Evolutionary conservation across 2,797 vertebrate genomes (phyloP).

Genomic region (Hydrophis major): DNA sequence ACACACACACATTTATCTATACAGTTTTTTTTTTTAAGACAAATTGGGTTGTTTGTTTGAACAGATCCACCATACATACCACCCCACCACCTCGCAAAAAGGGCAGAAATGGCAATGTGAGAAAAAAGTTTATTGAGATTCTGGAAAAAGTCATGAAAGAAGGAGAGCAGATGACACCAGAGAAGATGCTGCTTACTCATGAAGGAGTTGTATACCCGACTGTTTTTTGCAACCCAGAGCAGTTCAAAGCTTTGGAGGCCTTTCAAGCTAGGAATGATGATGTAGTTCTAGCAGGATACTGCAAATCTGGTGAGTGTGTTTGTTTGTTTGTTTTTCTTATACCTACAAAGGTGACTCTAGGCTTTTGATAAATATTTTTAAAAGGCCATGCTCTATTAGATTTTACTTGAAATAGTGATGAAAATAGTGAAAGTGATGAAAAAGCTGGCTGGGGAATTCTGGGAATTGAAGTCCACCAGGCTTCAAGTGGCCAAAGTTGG

Average conservation of each 20-base stretch:
- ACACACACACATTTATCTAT: too few relatives aligned
- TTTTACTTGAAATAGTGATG: neutral
- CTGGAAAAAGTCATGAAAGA: conserved; percentile 30
- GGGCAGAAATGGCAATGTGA: conserved; percentile 29
- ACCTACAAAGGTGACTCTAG: neutral
- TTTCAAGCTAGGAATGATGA: conserved; percentile 67
- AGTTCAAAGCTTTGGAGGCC: conserved; percentile 65
- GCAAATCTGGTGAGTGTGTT: conserved; percentile 72
- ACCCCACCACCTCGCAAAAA: too few relatives aligned
- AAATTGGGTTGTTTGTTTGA: neutral
- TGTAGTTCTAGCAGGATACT: conserved; percentile 74
- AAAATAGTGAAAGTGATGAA: too few relatives aligned
- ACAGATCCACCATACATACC: neutral
- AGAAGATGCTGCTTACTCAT: conserved; percentile 70
- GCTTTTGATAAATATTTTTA: neutral
- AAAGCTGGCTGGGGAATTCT: too few relatives aligned
- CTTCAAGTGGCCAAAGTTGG: too few relatives aligned
- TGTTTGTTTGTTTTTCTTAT: neutral
- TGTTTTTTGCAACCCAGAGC: conserved; percentile 58
- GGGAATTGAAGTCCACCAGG: too few relatives aligned
- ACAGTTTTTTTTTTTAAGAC: neutral
- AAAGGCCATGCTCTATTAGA: too few relatives aligned
- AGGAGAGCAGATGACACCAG: conserved; percentile 40
- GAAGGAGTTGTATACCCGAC: conserved; percentile 67
- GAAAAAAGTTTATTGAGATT: neutral